Evolutionary conservation across 2,888 invertebrate species (phyloP).

Genomic region (Leistus spinibarbis): DNA sequence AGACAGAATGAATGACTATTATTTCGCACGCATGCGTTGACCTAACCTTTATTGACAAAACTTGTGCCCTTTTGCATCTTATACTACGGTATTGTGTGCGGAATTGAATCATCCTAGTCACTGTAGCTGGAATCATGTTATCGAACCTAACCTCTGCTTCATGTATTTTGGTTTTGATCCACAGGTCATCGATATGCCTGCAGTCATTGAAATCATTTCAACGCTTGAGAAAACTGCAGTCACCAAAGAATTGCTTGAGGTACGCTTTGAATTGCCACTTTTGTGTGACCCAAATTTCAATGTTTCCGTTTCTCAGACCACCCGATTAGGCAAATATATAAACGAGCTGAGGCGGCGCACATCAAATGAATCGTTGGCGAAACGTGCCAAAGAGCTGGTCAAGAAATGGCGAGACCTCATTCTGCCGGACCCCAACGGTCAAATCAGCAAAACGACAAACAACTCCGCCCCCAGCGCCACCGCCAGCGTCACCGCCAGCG

Average conservation of each 20-base stretch:
- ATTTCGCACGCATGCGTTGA: constrained; percentile 35
- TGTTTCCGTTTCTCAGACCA: constrained; percentile 68
- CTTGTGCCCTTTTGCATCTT: constrained; percentile 13
- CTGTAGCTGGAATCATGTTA: too few species aligned
- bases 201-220: constrained; percentile 91
- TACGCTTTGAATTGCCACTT: constrained; percentile 57
- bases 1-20: constrained; percentile 29
- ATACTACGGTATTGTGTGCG: not conserved
- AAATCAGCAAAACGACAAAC: constrained; percentile 47
- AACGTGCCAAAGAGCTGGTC: constrained; percentile 88
- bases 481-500: constrained; percentile 2
- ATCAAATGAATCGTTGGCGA: constrained; percentile 80
- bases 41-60: constrained; percentile 42
- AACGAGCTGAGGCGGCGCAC: constrained; percentile 90
- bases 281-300: not conserved
- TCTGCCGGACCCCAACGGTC: constrained; percentile 62
- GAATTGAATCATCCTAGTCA: too few species aligned
- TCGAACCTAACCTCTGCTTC: not conserved
- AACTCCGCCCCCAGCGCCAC: constrained; percentile 46
- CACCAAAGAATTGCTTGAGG: constrained; percentile 91
- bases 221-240: constrained; percentile 89
- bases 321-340: constrained; percentile 91
- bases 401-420: constrained; percentile 92
- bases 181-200: constrained; percentile 93
- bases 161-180: constrained; percentile 48